A percentile compares a stretch with the other conserved stretches of the same genome.
Evolutionary conservation across 2,113 vertebrate genomes (phyloP).

Genomic region (Pterocles gutturalis): DNA sequence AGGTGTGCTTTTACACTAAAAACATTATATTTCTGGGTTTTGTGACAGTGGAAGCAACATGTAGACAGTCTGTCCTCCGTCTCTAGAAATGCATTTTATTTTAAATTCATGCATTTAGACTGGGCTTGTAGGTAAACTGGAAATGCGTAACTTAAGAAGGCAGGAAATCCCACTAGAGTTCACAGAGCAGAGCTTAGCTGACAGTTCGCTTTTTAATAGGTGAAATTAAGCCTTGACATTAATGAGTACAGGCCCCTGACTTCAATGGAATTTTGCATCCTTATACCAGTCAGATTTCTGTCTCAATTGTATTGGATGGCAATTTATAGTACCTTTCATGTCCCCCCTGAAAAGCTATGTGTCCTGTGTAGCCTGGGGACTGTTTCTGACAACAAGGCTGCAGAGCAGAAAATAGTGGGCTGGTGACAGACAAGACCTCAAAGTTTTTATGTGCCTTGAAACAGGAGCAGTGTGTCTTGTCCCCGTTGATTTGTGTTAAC

Average conservation of each 20-base stretch:
- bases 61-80: background rate
- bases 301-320: slow-evolving; percentile 6
- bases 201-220: slow-evolving; percentile 61
- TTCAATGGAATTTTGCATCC: slow-evolving; percentile 43
- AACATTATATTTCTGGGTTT: background rate
- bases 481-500: slow-evolving; percentile 11
- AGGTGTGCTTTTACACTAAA: background rate
- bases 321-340: slow-evolving; percentile 48
- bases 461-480: slow-evolving; percentile 18
- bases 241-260: slow-evolving; percentile 39
- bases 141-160: slow-evolving; percentile 36
- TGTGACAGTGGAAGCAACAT: background rate
- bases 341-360: slow-evolving; percentile 11
- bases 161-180: slow-evolving; percentile 53
- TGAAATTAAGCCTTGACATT: slow-evolving; percentile 56
- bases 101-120: background rate
- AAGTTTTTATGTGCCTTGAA: slow-evolving; percentile 44
- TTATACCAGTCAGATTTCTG: slow-evolving; percentile 34
- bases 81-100: background rate
- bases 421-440: slow-evolving; percentile 38
- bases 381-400: slow-evolving; percentile 29
- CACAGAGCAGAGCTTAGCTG: slow-evolving; percentile 20
- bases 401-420: slow-evolving; percentile 25
- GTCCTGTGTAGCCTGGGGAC: slow-evolving; percentile 15
- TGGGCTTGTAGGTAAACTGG: background rate